Conservation (phyloP, 1,140 invertebrate species). For the Zaprionus camerounensis region DNA sequence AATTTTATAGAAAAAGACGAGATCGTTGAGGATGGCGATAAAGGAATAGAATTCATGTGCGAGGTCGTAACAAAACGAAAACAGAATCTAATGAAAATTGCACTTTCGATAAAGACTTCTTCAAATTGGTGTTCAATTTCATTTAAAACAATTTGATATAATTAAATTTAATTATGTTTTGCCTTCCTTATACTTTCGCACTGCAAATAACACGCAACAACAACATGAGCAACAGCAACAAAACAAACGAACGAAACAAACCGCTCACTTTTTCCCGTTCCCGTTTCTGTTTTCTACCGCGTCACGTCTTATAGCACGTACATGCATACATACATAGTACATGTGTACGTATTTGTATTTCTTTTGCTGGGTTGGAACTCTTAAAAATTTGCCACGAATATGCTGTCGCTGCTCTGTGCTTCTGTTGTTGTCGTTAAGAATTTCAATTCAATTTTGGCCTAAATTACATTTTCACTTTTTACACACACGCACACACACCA, state of each 20-base stretch:
- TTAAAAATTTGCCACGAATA: conserved; percentile 46
- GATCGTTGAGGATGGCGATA: conserved; percentile 44
- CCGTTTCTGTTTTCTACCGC: conserved; percentile 52
- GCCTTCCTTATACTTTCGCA: conserved; percentile 35
- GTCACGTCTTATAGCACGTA: conserved; percentile 26
- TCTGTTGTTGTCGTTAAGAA: conserved; percentile 62
- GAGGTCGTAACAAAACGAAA: conserved; percentile 30
- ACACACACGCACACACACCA: conserved; percentile 35
- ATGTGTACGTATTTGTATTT: conserved; percentile 35
- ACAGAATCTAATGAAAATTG: conserved; percentile 17
- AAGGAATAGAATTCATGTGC: conserved; percentile 27
- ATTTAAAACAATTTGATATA: conserved; percentile 43
- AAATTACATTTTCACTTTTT: conserved; percentile 75
- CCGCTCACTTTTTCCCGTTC: conserved; percentile 42
- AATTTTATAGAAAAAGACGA: conserved; percentile 34
- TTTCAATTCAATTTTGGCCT: conserved; percentile 69
- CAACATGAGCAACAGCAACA: neutral
- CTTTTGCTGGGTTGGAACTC: conserved; percentile 40
- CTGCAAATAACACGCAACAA: conserved; percentile 45
- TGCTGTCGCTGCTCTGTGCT: conserved; percentile 26
- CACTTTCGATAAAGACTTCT: conserved; percentile 20
- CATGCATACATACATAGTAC: neutral
- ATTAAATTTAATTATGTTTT: conserved; percentile 57
- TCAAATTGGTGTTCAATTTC: conserved; percentile 27
- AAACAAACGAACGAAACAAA: conserved; percentile 12